These are phyloP conservation scores for Poeciliopsis infans DNA, from an alignment of 2,797 vertebrate genomes.

Conservation along the genomic window DNA sequence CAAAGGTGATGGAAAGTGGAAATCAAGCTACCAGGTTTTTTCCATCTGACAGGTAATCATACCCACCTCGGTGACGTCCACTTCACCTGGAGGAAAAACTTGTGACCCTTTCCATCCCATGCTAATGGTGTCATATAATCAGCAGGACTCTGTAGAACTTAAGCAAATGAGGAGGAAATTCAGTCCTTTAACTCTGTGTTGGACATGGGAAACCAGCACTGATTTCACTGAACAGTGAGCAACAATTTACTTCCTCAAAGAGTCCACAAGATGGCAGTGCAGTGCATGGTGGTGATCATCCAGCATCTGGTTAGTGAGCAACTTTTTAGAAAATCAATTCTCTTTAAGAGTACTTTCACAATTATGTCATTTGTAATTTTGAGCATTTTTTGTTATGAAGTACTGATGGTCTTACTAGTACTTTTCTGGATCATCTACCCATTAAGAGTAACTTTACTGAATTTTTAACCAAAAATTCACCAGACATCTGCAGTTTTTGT, in stretches of 20 bases:
- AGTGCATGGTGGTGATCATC: background rate
- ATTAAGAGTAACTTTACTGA: too few relatives aligned
- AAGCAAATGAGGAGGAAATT: background rate
- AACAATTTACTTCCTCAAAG: background rate
- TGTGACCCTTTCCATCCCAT: background rate
- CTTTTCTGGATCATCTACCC: too few relatives aligned
- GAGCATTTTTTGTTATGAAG: too few relatives aligned
- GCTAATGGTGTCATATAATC: background rate
- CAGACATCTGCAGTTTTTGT: too few relatives aligned
- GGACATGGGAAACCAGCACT: background rate
- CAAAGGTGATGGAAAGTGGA: background rate
- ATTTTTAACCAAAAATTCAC: too few relatives aligned
- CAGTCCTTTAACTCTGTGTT: background rate
- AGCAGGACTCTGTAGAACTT: background rate
- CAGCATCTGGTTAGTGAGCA: background rate
- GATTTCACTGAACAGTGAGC: background rate
- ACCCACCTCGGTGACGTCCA: background rate
- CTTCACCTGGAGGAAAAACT: background rate
- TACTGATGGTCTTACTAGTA: too few relatives aligned
- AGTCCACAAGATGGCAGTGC: constrained; percentile 27
- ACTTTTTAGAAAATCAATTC: too few relatives aligned
- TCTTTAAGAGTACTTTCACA: too few relatives aligned
- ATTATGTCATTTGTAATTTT: too few relatives aligned
- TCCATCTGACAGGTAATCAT: background rate
- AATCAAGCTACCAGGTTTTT: background rate